Evolutionary conservation across 2,888 invertebrate genomes (phyloP).

Genomic region (Unio pictorum): DNA sequence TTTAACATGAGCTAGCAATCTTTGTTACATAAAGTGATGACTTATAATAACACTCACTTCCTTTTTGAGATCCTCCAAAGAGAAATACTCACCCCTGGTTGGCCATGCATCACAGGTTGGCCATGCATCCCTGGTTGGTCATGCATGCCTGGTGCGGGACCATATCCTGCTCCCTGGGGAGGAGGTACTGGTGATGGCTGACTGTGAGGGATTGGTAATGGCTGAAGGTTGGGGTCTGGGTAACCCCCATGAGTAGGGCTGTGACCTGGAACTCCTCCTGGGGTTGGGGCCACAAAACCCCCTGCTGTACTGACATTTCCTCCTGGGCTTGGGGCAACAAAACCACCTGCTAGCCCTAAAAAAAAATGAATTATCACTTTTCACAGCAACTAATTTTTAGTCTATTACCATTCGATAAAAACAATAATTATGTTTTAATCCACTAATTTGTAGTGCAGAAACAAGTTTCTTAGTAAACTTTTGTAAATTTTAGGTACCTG

Average conservation of each 20-base stretch:
- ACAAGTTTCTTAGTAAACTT: no score
- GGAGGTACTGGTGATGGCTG: neutral
- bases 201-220: neutral
- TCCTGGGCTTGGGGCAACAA: neutral
- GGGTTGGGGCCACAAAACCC: constrained; percentile 21
- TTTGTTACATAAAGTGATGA: no score
- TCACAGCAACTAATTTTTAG: no score
- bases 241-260: constrained; percentile 2
- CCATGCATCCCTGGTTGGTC: neutral
- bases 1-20: no score
- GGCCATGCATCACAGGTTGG: neutral
- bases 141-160: constrained; percentile 1
- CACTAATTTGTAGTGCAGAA: no score
- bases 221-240: constrained; percentile 10
- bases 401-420: no score
- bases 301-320: neutral
- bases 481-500: no score
- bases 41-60: no score
- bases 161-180: constrained; percentile 15
- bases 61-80: no score
- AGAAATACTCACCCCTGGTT: neutral
- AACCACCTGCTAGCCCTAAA: constrained; percentile 2
- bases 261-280: constrained; percentile 23
- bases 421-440: no score
- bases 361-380: no score